A percentile compares a stretch with the other conserved stretches of the same genome.
phyloP scores from a whole-genome alignment of 2,888 invertebrate species.

The Scaptodrosophila latifasciaeformis region DNA sequence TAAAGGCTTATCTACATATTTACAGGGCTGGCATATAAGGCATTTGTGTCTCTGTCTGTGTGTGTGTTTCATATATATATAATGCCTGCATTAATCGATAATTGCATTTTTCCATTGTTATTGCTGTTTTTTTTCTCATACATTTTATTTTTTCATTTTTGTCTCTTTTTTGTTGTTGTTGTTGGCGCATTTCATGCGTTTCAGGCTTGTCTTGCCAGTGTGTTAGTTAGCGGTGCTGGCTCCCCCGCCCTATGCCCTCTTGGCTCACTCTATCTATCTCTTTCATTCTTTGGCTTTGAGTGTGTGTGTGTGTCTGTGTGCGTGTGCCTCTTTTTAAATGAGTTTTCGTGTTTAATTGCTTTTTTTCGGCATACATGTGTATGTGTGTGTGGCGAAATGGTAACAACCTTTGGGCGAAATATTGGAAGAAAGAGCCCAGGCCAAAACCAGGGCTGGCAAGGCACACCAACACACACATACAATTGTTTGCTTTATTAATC shows the following conservation, averaged over 20 bases:
- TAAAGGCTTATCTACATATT: conserved; percentile 56
- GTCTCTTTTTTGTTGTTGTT: conserved; percentile 25
- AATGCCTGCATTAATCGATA: conserved; percentile 68
- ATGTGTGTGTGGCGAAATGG: too few relatives aligned
- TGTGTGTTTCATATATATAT: conserved; percentile 31
- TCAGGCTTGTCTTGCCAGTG: not conserved
- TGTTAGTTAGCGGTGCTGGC: too few relatives aligned
- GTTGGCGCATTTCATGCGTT: conserved; percentile 42
- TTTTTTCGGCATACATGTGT: conserved; percentile 28
- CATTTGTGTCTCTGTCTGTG: conserved; percentile 2
- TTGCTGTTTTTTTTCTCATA: conserved; percentile 40
- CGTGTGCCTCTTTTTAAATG: conserved; percentile 49
- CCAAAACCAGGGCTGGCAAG: too few relatives aligned
- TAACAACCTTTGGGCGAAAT: too few relatives aligned
- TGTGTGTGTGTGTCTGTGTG: conserved; percentile 26
- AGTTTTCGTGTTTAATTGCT: conserved; percentile 69
- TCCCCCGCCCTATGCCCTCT: too few relatives aligned
- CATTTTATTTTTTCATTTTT: conserved; percentile 61
- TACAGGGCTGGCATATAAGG: conserved; percentile 1
- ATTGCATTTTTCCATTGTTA: too few relatives aligned
- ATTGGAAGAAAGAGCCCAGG: too few relatives aligned
- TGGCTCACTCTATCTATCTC: too few relatives aligned
- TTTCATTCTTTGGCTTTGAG: too few relatives aligned
- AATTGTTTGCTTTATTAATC: conserved; percentile 51
- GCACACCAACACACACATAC: too few relatives aligned